phyloP scores from a whole-genome alignment of 1,140 invertebrate species.

The Papilio glaucus region DNA sequence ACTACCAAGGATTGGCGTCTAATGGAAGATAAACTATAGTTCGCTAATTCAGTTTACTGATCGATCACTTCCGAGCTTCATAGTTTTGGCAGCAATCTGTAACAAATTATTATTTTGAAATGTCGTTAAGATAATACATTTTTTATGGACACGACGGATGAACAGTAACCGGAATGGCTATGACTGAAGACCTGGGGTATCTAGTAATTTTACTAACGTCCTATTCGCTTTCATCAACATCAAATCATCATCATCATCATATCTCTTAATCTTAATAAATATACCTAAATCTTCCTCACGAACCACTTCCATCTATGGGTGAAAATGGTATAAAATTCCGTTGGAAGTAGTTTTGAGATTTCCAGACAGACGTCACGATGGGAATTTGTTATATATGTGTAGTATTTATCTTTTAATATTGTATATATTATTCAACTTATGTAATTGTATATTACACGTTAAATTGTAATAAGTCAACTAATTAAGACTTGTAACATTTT shows the following conservation, averaged over 20 bases:
- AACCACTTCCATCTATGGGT: no score
- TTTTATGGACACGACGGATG: background rate
- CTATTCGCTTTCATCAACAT: no score
- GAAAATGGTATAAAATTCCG: no score
- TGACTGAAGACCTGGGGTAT: background rate
- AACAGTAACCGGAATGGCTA: background rate
- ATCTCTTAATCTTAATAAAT: no score
- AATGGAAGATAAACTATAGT: background rate
- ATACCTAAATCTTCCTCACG: no score
- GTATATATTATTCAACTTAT: background rate
- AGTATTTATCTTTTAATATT: no score
- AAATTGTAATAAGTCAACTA: background rate
- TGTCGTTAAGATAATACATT: background rate
- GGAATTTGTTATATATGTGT: no score
- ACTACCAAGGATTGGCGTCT: background rate
- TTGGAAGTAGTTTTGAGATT: no score
- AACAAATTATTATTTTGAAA: conserved; percentile 10
- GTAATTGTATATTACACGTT: background rate
- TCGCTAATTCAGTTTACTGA: conserved; percentile 11
- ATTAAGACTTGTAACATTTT: conserved; percentile 5
- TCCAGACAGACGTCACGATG: no score
- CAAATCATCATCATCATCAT: no score
- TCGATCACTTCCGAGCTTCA: conserved; percentile 11
- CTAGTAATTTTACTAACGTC: background rate
- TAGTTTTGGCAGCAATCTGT: conserved; percentile 18